Evolutionary conservation across 2,797 vertebrate species (phyloP), one percentile per base, ranked within the genome.

Genomic region (Thaleichthys pacificus): DNA sequence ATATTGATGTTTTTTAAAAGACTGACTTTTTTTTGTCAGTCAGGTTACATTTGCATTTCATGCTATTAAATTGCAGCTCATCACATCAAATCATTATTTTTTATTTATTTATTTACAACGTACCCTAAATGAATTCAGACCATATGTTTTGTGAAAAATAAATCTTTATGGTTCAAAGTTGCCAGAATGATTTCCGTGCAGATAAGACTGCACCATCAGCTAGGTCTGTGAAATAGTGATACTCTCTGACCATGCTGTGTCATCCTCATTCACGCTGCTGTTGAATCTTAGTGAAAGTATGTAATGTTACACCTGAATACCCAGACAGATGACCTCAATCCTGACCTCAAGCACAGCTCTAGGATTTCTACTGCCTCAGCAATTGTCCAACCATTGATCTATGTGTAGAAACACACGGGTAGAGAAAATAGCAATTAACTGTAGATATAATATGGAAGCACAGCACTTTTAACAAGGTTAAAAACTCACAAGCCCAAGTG

Each of bases 331-430:
- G 80, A 86, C 84, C 84, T 87, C 54, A 63, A 42, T 72, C 65
- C 72, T 80, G 84, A 88, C 84, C 89, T 86, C 56, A 38, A 66
- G 38, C 65, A 65, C 73, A 83, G 81, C 84, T 77, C 89, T 87
- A 87, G 66, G 71, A 77, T 91, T 92, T 90, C 86, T 65, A 70
- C 70, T 35, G 51, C 38, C 80, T 91, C 88, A 91, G 88, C 89
- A 89, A 64, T 80, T 30, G 68, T 72, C 62, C 66, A 11, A 54
- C 66, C 77, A 89, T 77, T 81, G 86, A 91, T 90, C 80, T 77
- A 71, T 79, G 62, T 63, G 60, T 66, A 72, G 66, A 64, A 77
- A 85, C 86, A 80, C 79, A 80, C 22, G 66, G 74, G 75, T 51
- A 68, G 56, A 80, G 73, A 87, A 86, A 85, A 84, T 70, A 54